phyloP scores from a whole-genome alignment of 2,797 vertebrate genomes.

The Thamnophis elegans region DNA sequence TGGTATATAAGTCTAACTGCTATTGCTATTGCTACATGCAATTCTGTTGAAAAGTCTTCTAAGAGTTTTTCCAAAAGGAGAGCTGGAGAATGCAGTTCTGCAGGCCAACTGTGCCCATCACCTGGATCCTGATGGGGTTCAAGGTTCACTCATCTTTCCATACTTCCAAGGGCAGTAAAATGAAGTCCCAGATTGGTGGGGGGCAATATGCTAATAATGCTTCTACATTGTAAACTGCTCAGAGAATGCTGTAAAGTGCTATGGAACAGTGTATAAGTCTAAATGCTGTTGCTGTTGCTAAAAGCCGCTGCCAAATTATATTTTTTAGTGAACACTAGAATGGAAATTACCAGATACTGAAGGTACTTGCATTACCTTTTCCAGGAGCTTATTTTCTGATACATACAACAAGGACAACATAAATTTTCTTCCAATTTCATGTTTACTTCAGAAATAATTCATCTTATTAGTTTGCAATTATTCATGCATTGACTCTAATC shows the following conservation, averaged over 20 bases:
- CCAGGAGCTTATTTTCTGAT: neutral
- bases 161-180: neutral
- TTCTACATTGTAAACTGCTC: neutral
- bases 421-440: neutral
- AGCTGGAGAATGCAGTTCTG: neutral
- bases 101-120: neutral
- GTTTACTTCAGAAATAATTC: neutral
- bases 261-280: neutral
- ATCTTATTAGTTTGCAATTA: neutral
- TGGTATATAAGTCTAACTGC: too few relatives aligned
- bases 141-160: neutral
- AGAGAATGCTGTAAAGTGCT: neutral
- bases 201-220: neutral
- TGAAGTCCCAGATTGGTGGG: neutral
- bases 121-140: neutral
- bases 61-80: neutral
- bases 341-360: neutral
- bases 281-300: neutral
- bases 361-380: neutral
- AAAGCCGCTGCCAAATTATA: neutral
- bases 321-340: neutral
- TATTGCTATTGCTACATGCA: too few relatives aligned
- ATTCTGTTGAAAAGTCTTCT: neutral
- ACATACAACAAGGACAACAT: neutral
- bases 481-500: neutral